Evolutionary conservation across 2,113 vertebrate species (phyloP), one percentile per base, ranked within the genome.

Genomic region (Pogona vitticeps): DNA sequence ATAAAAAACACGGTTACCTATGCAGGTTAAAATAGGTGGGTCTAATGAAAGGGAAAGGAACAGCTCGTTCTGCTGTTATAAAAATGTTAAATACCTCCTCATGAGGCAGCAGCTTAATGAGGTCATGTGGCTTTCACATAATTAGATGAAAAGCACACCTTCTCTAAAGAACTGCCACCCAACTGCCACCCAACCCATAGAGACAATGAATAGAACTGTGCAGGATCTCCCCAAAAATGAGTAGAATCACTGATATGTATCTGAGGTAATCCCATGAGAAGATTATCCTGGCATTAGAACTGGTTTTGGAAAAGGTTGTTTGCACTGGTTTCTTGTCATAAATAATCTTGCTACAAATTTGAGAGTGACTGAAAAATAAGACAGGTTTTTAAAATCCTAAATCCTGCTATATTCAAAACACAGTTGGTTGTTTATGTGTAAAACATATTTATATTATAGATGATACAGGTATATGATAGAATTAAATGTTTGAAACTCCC

Each of bases 291-390:
- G 58, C 78, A 85, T 20, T 31, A 6, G 82, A 82, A 70, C 15
- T 38, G 0, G 78, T 23, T 88, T 68, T 13, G 31, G 31, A 83
- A 89, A 93, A 92, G 56, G 52, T 76, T 76, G 76, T 86, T 92
- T 86, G 80, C 67, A 83, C 70, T n/a, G 3, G 65, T n/a, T 52
- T 61, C 2, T 61, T 58, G 75, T 73, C 88, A n/a, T 76, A 76
- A 46, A 76, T 76, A 46, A 76, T 21, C 58, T 63, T 36, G 61
- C 21, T 15, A 3, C 26, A 26, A 7, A 80, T n/a, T 80, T 61
- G 40, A 85, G 88, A 83, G 2, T 38, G 85, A 3, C 28, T 84
- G 52, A 36, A 61, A 80, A 63, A 61, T 61, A 38, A 52, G 56
- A 36, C 28, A 3, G 5, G 10, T 17, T 2, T 36, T 31, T 58